Base-by-base conservation (phyloP, 2,888 invertebrate species). In the Melikaiella ostensackeni region DNA sequence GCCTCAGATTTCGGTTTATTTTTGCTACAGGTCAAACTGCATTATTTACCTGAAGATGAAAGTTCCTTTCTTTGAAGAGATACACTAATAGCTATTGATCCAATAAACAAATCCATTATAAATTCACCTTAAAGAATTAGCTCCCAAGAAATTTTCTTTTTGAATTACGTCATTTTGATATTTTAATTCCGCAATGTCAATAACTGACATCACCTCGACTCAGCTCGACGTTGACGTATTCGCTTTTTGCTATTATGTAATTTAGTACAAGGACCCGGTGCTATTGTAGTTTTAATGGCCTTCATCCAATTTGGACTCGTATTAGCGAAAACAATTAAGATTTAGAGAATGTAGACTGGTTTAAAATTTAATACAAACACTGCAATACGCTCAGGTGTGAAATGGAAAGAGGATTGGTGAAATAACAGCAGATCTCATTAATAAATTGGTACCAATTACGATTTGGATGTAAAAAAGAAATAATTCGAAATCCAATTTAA, bases 281-380 rank as follows among this genome's bases (percentile, higher is more conserved):
- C n/a, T 50, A n/a, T n/a, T 50, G 42, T 24, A 64, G 21, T 64
- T 64, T 64, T 13, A 38, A 64, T 64, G 38, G 21, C 64, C 13
- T 64, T 64, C 16, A 13, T 64, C 9, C 16, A 64, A 64, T 38
- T 13, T 64, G 42, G 8, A 64, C 21, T 64, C n/a, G 13, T 21
- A 42, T 64, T 64, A 9, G 16, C 35, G 27, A 46, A 66, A 66
- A 46, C 66, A 46, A 46, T 11, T 46, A 66, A 27, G 42, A 27
- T 19, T 66, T 66, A 27, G 19, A 66, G n/a, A 50, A 70, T 50
- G 30, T n/a, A 27, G 19, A 46, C 1, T 16, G 24, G 55, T 21
- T 21, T 55, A 9, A 55, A 27, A 27, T 46, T 66, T 27, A n/a
- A 35, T 35, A 35, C 9, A 0, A 11, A 27, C 2, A 46, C 21